Conservation (phyloP, 1,140 invertebrate species). For the Megalopta genalis region DNA sequence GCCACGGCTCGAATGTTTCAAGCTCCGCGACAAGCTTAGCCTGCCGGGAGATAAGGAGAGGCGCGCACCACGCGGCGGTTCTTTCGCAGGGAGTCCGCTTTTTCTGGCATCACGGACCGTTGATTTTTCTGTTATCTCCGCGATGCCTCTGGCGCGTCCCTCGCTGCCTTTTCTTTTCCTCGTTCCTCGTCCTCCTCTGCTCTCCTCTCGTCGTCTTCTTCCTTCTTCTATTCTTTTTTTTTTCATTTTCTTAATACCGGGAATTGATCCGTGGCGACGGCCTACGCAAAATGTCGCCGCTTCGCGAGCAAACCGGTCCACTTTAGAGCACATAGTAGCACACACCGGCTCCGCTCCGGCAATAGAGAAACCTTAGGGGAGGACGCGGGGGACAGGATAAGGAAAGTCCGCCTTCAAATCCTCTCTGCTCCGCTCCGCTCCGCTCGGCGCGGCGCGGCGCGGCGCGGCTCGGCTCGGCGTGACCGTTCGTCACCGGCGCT, state of each 20-base stretch:
- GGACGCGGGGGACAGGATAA: slow-evolving; percentile 1
- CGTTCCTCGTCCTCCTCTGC: not conserved
- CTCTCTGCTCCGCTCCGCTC: too few relatives aligned
- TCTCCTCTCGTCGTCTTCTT: not conserved
- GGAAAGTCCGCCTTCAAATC: too few relatives aligned
- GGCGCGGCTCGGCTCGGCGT: not conserved
- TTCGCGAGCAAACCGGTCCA: slow-evolving; percentile 46
- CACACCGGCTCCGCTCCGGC: not conserved
- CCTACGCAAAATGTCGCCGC: slow-evolving; percentile 2
- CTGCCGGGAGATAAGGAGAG: slow-evolving; percentile 48
- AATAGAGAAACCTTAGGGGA: slow-evolving; percentile 14
- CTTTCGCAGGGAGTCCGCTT: not conserved
- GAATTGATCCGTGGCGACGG: slow-evolving; percentile 44
- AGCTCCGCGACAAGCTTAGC: slow-evolving; percentile 35
- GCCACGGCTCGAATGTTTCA: slow-evolving; percentile 45
- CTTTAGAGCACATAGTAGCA: slow-evolving; percentile 37
- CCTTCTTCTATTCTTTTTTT: not conserved
- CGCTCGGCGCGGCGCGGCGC: too few relatives aligned
- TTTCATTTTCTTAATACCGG: slow-evolving; percentile 18
- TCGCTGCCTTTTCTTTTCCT: not conserved
- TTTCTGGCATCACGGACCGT: not conserved
- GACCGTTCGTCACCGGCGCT: not conserved
- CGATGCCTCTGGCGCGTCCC: not conserved
- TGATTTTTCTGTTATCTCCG: slow-evolving; percentile 29
- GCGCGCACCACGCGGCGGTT: slow-evolving; percentile 10